Percentiles rank a stretch among this genome's conserved stretches.
Conservation (phyloP, 2,797 vertebrate species). For the Cetoscarus ocellatus region DNA sequence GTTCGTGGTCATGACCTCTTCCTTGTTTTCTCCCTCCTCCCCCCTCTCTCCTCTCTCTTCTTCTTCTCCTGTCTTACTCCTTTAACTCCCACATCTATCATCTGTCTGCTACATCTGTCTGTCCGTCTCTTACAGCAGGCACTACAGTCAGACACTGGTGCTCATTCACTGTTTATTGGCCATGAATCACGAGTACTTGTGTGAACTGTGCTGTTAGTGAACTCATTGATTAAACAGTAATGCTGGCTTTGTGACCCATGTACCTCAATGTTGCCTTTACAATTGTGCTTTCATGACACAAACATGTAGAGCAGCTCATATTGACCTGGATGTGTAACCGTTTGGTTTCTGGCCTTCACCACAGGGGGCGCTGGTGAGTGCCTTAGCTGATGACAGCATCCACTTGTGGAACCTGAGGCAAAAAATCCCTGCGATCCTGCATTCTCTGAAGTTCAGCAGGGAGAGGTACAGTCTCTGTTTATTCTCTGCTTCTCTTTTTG, state of each 20-base stretch:
- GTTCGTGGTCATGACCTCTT: conserved; percentile 78
- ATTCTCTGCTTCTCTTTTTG: neutral
- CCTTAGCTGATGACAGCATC: conserved; percentile 98
- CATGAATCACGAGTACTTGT: conserved; percentile 6
- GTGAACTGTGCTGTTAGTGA: conserved; percentile 25
- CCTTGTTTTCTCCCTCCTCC: conserved; percentile 24
- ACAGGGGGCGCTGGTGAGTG: conserved; percentile 99
- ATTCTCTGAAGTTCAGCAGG: conserved; percentile 97
- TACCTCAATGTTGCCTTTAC: conserved; percentile 9
- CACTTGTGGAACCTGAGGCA: conserved; percentile 99
- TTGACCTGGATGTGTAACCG: neutral
- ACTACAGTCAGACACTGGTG: neutral
- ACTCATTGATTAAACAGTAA: conserved; percentile 27
- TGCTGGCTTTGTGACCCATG: conserved; percentile 17
- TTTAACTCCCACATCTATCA: neutral
- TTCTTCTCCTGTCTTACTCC: neutral
- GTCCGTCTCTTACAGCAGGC: neutral
- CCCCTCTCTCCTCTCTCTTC: conserved; percentile 6
- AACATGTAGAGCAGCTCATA: neutral
- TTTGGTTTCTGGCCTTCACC: conserved; percentile 24
- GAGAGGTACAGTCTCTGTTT: conserved; percentile 86
- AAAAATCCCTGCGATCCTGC: conserved; percentile 97
- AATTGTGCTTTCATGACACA: conserved; percentile 1
- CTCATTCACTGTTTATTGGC: conserved; percentile 10
- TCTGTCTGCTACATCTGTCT: neutral